phyloP scores from a whole-genome alignment of 2,113 vertebrate species.

The Dipodomys ordii region DNA sequence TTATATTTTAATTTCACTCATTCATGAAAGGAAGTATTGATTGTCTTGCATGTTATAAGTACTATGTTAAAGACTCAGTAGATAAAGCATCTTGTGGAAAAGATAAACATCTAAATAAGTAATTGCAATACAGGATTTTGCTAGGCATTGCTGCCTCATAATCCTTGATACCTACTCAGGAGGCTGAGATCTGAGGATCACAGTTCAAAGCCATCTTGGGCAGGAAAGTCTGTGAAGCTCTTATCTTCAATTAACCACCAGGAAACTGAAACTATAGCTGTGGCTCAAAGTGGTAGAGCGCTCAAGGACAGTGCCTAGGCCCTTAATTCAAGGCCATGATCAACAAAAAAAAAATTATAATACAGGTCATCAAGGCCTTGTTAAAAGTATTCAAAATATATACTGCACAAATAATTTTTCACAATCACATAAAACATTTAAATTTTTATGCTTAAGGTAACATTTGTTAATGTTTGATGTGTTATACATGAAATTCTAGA shows the following conservation, averaged over 20 bases:
- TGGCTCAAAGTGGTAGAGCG: too few relatives aligned
- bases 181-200: too few relatives aligned
- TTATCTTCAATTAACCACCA: too few relatives aligned
- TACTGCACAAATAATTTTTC: background rate
- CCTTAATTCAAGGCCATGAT: too few relatives aligned
- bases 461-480: too few relatives aligned
- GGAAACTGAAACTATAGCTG: too few relatives aligned
- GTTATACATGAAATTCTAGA: too few relatives aligned
- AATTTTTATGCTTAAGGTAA: constrained; percentile 1
- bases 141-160: too few relatives aligned
- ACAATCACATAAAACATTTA: constrained; percentile 28
- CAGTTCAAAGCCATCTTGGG: too few relatives aligned
- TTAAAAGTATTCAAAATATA: background rate
- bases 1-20: constrained; percentile 7
- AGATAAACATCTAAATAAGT: constrained; percentile 16
- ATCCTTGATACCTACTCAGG: too few relatives aligned
- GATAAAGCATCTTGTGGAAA: background rate
- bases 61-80: background rate
- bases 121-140: background rate
- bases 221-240: too few relatives aligned
- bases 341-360: background rate
- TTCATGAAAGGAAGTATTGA: constrained; percentile 25
- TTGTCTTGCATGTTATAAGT: background rate
- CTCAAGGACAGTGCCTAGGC: too few relatives aligned
- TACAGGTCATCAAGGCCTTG: background rate